A percentile compares a stretch with the other conserved stretches of the same genome.
Evolutionary conservation across 2,888 invertebrate genomes (phyloP).

Genomic region (Icerya purchasi): DNA sequence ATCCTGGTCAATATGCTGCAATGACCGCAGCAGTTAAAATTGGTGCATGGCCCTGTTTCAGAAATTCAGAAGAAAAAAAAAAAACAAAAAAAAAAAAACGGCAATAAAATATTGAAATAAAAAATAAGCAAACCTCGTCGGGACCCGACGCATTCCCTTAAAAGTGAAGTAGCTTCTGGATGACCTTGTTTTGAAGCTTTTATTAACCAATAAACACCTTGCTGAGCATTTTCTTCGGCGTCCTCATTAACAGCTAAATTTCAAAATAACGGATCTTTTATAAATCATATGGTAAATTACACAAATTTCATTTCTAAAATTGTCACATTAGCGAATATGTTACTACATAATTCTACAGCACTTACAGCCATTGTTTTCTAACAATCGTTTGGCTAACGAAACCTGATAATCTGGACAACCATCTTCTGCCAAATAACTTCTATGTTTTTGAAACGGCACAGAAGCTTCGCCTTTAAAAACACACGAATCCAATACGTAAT

Average conservation of each 20-base stretch:
- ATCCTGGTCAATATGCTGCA: too few relatives aligned
- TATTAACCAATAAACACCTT: conserved; percentile 77
- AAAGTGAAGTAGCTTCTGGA: conserved; percentile 57
- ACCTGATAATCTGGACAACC: conserved; percentile 78
- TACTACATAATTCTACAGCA: too few relatives aligned
- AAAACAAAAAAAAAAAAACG: neutral
- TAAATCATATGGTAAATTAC: neutral
- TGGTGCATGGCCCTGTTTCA: too few relatives aligned
- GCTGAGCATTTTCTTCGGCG: conserved; percentile 50
- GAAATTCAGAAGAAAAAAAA: too few relatives aligned
- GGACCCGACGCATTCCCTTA: conserved; percentile 47
- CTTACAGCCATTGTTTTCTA: conserved; percentile 56
- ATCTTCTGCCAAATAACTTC: conserved; percentile 44
- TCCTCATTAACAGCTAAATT: conserved; percentile 40
- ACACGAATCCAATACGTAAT: too few relatives aligned
- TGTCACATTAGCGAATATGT: neutral
- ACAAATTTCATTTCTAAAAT: neutral
- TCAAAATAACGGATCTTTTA: too few relatives aligned
- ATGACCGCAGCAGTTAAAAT: too few relatives aligned
- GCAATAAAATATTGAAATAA: neutral
- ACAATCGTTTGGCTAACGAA: conserved; percentile 58
- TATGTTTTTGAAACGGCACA: conserved; percentile 8
- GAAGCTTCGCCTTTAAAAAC: neutral
- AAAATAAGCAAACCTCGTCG: conserved; percentile 28
- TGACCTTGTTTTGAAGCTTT: conserved; percentile 84